Base-by-base conservation (phyloP, 1,140 invertebrate genomes). In the Aphis gossypii region DNA sequence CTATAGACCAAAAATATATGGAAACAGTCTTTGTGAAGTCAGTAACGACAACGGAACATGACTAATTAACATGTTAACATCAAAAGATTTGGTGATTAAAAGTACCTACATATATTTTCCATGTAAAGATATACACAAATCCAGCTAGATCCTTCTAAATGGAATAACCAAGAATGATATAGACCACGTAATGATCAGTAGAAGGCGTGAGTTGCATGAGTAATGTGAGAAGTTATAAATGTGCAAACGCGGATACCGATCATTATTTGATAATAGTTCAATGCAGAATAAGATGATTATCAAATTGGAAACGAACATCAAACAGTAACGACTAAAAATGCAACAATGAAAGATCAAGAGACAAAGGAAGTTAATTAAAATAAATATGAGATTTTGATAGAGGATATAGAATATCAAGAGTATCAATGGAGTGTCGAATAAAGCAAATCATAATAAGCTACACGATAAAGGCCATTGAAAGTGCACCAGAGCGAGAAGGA, bases 81-180 rank as follows among this genome's bases (percentile, higher is more conserved):
- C n/a, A 76, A 76, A 76, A 76, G n/a, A 76, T 14, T 76, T 76
- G 6, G 25, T 60, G 14, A 35, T 35, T 23, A 76, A n/a, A 5
- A 60, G 25, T 60, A 41, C 3, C 38, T 41, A 60, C 23, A 25
- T 30, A 60, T 83, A 76, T 76, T 5, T 94, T 41, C 94, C 94
- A 41, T 82, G 93, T 51, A 94, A 89, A 88, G 56, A 94, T 82
- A 94, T 94, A 76, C 94, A 94, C 92, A 94, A 25, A 94, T 90
- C 44, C 8, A 94, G 93, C 25, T 94, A 94, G 94, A 48, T 38
- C 11, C 93, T 94, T 25, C 93, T 93, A 86, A 94, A 94, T 94
- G 92, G 94, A 54, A 38, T 90, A 38, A 89, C 91, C 9, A 90
- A 90, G 23, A 94, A 94, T 68, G 89, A 94, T 93, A 94, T 94